phyloP scores from a whole-genome alignment of 1,140 invertebrate genomes.

The Lysiphlebus fabarum region DNA sequence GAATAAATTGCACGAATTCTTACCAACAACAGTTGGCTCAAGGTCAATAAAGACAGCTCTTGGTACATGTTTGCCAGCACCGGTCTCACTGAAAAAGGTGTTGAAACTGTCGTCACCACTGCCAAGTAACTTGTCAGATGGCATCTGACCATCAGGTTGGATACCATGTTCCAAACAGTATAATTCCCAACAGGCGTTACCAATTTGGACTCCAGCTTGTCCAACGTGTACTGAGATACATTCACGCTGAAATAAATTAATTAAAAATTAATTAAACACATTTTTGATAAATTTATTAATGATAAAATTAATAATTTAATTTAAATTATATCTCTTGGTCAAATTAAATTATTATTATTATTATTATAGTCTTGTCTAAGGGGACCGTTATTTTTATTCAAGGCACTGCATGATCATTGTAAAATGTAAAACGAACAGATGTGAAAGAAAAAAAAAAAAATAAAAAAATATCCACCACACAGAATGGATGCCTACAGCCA shows the following conservation, averaged over 20 bases:
- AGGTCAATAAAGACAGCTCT: constrained; percentile 82
- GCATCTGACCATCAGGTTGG: constrained; percentile 74
- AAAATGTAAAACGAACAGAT: too few species aligned
- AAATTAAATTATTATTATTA: too few species aligned
- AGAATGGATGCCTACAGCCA: background rate
- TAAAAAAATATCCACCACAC: background rate
- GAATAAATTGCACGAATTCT: constrained; percentile 31
- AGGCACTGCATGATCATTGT: background rate
- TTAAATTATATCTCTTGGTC: too few species aligned
- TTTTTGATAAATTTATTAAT: background rate
- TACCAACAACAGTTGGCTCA: constrained; percentile 83
- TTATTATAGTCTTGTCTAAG: background rate
- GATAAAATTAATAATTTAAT: background rate
- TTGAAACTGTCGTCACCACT: constrained; percentile 80
- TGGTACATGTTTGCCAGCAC: constrained; percentile 82
- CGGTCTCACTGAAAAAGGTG: constrained; percentile 87
- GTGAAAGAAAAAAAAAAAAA: too few species aligned
- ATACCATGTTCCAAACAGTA: constrained; percentile 88
- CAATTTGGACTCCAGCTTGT: constrained; percentile 87
- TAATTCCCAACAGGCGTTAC: constrained; percentile 82
- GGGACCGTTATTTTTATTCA: background rate
- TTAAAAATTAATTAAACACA: background rate
- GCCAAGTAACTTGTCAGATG: constrained; percentile 62
- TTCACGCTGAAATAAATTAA: constrained; percentile 63
- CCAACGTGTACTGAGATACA: constrained; percentile 85